Evolutionary conservation across 2,797 vertebrate genomes (phyloP).

Genomic region (Myiotriccus ornatus): DNA sequence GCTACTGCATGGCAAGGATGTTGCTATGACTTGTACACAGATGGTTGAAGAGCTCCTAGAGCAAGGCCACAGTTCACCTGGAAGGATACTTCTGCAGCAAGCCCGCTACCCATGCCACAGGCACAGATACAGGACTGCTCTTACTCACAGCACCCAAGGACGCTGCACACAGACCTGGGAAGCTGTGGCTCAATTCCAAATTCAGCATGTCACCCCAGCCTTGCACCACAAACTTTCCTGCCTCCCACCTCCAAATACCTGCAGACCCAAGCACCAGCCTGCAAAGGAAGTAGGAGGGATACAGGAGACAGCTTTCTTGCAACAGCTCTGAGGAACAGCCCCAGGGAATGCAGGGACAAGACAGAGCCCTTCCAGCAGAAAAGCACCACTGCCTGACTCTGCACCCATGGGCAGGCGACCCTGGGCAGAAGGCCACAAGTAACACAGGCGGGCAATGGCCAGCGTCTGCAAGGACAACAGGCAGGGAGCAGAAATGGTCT

Average conservation of each 20-base stretch:
- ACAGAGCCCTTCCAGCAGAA: not conserved
- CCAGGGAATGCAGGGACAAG: not conserved
- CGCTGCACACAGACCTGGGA: not conserved
- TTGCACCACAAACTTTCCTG: not conserved
- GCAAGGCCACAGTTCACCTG: not conserved
- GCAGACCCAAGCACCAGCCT: not conserved
- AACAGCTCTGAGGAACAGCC: not conserved
- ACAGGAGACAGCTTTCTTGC: not conserved
- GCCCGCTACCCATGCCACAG: not conserved
- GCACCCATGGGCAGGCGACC: not conserved
- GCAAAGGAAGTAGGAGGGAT: not conserved
- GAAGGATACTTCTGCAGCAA: not conserved
- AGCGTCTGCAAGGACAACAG: not conserved
- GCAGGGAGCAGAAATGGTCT: constrained; percentile 33
- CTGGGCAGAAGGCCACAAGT: not conserved
- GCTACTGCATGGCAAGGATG: not conserved
- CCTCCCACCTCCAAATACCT: not conserved
- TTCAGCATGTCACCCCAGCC: not conserved
- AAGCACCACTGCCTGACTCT: not conserved
- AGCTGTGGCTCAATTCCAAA: not conserved
- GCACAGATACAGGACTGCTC: not conserved
- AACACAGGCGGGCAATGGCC: not conserved
- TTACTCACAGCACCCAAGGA: not conserved
- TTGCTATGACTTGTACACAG: not conserved
- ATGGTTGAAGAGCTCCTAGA: not conserved